Base-by-base conservation (phyloP, 2,113 vertebrate species). In the Eptesicus fuscus region DNA sequence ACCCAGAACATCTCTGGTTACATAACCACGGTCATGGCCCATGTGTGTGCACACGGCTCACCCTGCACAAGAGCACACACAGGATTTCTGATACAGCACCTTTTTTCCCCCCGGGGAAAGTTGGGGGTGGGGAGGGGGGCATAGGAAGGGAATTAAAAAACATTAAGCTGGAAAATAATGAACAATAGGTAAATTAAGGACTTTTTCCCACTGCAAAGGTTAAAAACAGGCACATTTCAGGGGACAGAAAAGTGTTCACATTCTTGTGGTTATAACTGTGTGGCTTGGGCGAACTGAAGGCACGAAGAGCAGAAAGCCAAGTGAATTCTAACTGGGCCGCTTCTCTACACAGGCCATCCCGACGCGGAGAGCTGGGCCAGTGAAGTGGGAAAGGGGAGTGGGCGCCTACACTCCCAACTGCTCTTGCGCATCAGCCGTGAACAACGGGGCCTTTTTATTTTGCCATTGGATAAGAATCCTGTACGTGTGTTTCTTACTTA, bases 381-480 rank as follows among this genome's bases (percentile, higher is more conserved):
- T 1, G 28, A n/a, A 40, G 61, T 9, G 4, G 22, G 40, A n/a
- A 28, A 61, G 47, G 17, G 67, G 4, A 5, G 13, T 9, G 0
- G 4, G 23, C 17, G 42, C 16, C 37, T 47, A 11, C 71, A 61
- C 63, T 61, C 74, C 44, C 37, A 22, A 51, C 42, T 14, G 14
- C 44, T 37, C 37, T 30, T 53, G 70, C 59, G 71, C 20, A 69
- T 83, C 70, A 42, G 12, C 8, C 4, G 22, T 63, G 53, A 96
- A 90, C 82, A 92, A 73, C 23, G n/a, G 40, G 74, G 22, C 40
- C 51, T 92, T 77, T 79, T 90, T 11, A 73, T 79, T 77, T 93
- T 94, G 90, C n/a, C 51, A 17, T 13, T 22, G 44, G 73, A 4
- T 37, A 61, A 74, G 69, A 12, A 61, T 25, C 25, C 20, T 49